A percentile compares a stretch with the other conserved stretches of the same genome.
Evolutionary conservation across 2,797 vertebrate species (phyloP).

Genomic region (Acipenser ruthenus): DNA sequence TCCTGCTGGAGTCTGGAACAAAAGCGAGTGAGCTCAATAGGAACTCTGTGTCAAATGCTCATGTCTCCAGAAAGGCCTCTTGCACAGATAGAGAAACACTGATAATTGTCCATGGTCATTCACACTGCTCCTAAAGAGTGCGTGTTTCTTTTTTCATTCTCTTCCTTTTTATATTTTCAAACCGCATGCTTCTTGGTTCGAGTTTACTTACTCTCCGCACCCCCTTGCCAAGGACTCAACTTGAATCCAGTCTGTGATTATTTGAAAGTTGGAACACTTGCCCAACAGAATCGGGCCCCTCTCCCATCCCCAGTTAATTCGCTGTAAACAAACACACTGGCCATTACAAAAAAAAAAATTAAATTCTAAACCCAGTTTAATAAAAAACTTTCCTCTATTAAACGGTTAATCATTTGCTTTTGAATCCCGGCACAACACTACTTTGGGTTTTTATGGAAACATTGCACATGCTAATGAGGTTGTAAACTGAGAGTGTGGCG

Average conservation of each 20-base stretch:
- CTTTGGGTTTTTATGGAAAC: too few relatives aligned
- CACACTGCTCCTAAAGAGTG: constrained; percentile 14
- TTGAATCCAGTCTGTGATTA: constrained; percentile 36
- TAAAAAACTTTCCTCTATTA: constrained; percentile 12
- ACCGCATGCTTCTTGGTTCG: constrained; percentile 11
- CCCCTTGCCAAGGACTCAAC: too few relatives aligned
- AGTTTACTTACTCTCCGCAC: constrained; percentile 8
- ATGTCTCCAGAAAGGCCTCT: constrained; percentile 26
- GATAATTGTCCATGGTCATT: constrained; percentile 29
- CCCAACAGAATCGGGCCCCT: constrained; percentile 34
- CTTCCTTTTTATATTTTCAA: not conserved
- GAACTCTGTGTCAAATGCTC: constrained; percentile 39
- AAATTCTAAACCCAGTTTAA: constrained; percentile 1
- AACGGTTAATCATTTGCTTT: constrained; percentile 23
- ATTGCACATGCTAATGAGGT: too few relatives aligned
- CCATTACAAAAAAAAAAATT: constrained; percentile 24
- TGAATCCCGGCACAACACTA: not conserved
- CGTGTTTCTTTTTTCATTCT: constrained; percentile 7
- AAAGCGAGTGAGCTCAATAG: constrained; percentile 46
- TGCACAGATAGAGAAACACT: constrained; percentile 17
- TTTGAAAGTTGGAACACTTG: constrained; percentile 43
- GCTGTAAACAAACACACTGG: constrained; percentile 40
- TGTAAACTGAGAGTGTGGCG: too few relatives aligned
- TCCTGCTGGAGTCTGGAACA: constrained; percentile 36
- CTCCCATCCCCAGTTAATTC: constrained; percentile 31